phyloP scores from a whole-genome alignment of 2,113 vertebrate species.

The Vanacampus margaritifer region DNA sequence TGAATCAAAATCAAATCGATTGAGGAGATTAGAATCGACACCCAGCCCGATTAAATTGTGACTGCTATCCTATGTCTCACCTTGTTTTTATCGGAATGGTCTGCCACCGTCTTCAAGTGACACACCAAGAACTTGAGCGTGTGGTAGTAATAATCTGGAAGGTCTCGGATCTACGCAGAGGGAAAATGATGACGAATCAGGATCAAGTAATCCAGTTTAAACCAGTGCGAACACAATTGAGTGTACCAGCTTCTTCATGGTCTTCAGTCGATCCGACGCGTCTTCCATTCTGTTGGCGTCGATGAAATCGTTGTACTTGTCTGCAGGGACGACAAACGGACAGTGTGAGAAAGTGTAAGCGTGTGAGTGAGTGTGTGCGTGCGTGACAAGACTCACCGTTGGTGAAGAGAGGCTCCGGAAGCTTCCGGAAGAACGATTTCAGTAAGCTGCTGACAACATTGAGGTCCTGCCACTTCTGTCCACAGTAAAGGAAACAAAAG shows the following conservation, averaged over 20 bases:
- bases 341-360: not conserved
- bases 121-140: constrained; percentile 91
- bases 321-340: constrained; percentile 51
- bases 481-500: constrained; percentile 5
- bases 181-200: not conserved
- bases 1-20: too few species aligned
- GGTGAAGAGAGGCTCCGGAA: constrained; percentile 94
- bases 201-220: not conserved
- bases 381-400: constrained; percentile 79
- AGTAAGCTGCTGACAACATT: constrained; percentile 96
- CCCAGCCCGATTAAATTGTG: not conserved
- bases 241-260: constrained; percentile 87
- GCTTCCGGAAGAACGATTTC: constrained; percentile 96
- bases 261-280: constrained; percentile 86
- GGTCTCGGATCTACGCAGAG: constrained; percentile 82
- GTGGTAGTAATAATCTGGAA: constrained; percentile 91
- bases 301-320: constrained; percentile 95
- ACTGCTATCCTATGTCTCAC: constrained; percentile 51
- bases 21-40: too few species aligned
- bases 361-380: not conserved
- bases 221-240: not conserved
- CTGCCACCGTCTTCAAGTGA: constrained; percentile 92
- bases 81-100: constrained; percentile 94
- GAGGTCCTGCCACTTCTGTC: constrained; percentile 93
- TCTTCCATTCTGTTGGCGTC: constrained; percentile 92